Conservation (phyloP, 1,140 invertebrate species). For the Himalopsyche phryganea region DNA sequence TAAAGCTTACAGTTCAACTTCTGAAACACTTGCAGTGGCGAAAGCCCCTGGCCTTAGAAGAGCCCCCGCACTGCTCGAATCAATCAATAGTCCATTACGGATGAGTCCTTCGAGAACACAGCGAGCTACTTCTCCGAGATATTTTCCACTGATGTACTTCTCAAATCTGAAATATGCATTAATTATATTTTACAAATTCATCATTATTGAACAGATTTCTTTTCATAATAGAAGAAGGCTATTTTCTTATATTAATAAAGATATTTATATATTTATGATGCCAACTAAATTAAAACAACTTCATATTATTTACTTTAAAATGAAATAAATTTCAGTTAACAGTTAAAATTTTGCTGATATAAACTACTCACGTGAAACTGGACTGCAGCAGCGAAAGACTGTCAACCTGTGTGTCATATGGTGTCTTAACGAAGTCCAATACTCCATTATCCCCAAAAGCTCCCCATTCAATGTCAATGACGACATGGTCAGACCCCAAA, state of each 20-base stretch:
- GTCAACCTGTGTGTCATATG: slow-evolving; percentile 82
- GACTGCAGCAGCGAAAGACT: slow-evolving; percentile 66
- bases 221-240: no score
- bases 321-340: no score
- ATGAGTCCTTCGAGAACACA: slow-evolving; percentile 68
- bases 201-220: no score
- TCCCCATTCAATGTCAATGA: slow-evolving; percentile 89
- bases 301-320: no score
- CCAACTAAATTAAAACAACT: no score
- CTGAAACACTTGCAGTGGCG: slow-evolving; percentile 41
- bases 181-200: no score
- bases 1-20: slow-evolving; percentile 46
- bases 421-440: slow-evolving; percentile 78
- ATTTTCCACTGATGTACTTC: slow-evolving; percentile 89
- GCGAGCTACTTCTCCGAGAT: slow-evolving; percentile 76
- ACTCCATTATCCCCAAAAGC: slow-evolving; percentile 90
- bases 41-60: slow-evolving; percentile 69
- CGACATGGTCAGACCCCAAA: slow-evolving; percentile 23
- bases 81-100: slow-evolving; percentile 67
- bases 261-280: no score
- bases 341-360: no score
- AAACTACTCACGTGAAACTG: slow-evolving; percentile 69
- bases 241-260: no score
- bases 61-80: slow-evolving; percentile 58
- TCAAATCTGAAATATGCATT: slow-evolving; percentile 76